These are phyloP conservation scores for Mythimna ferrago DNA, from an alignment of 2,888 invertebrate species.

Conservation along the genomic window DNA sequence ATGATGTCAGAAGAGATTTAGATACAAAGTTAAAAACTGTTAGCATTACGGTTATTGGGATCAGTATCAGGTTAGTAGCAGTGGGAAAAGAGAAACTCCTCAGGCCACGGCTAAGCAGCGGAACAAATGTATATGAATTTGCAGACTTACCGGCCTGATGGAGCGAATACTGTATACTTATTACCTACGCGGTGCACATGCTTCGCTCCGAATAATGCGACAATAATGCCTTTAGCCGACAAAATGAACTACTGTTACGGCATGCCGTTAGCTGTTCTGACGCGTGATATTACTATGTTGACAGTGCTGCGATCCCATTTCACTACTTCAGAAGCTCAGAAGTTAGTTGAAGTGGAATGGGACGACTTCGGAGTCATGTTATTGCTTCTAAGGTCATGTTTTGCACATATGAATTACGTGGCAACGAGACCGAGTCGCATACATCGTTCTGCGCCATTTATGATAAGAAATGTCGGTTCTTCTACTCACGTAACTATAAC, in stretches of 20 bases:
- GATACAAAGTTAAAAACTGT: conserved; percentile 18
- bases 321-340: not conserved
- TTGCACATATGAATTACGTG: conserved; percentile 49
- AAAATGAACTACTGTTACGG: conserved; percentile 60
- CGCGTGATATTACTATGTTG: conserved; percentile 58
- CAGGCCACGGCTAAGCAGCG: conserved; percentile 62
- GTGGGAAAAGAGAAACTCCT: conserved; percentile 69
- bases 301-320: conserved; percentile 3
- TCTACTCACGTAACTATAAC: conserved; percentile 39
- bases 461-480: conserved; percentile 51
- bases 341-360: conserved; percentile 49
- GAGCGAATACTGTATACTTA: conserved; percentile 61
- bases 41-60: conserved; percentile 34
- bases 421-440: conserved; percentile 33
- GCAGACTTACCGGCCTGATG: conserved; percentile 66
- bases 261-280: conserved; percentile 62
- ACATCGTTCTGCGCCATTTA: conserved; percentile 56
- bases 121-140: conserved; percentile 75
- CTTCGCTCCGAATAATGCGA: conserved; percentile 71
- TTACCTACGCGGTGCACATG: conserved; percentile 61
- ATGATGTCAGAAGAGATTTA: conserved; percentile 30
- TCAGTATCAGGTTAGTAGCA: conserved; percentile 66
- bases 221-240: conserved; percentile 68
- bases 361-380: conserved; percentile 37
- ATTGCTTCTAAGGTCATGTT: conserved; percentile 55